Evolutionary conservation across 2,888 invertebrate species (phyloP).

Genomic region (Ellobium chinense): DNA sequence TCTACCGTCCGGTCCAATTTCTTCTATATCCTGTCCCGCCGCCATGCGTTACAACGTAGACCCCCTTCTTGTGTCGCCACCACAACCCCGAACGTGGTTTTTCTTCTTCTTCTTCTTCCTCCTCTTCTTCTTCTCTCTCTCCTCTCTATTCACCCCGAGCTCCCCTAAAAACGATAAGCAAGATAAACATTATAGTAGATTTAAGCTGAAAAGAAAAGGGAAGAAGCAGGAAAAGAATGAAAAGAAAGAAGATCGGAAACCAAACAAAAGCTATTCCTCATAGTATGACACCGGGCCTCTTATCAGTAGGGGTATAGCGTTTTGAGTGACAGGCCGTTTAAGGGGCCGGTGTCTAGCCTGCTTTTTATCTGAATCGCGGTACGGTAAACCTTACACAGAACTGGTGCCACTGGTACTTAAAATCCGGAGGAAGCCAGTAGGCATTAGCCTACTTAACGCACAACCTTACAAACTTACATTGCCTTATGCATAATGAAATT

Average conservation of each 20-base stretch:
- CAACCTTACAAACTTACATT: too few relatives aligned
- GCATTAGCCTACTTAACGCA: too few relatives aligned
- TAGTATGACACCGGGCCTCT: neutral
- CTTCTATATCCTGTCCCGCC: neutral
- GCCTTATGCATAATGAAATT: too few relatives aligned
- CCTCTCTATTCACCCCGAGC: neutral
- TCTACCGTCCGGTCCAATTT: constrained; percentile 1
- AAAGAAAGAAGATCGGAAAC: neutral
- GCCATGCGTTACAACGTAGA: neutral
- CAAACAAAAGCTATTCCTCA: neutral
- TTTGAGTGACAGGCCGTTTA: neutral
- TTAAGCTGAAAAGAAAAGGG: neutral
- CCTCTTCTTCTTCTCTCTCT: neutral
- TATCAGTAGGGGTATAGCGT: neutral
- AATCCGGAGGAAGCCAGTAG: too few relatives aligned
- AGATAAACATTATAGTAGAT: neutral
- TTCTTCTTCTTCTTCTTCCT: neutral
- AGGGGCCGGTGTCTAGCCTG: neutral
- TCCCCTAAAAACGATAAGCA: neutral
- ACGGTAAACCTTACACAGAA: neutral
- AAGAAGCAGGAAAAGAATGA: neutral
- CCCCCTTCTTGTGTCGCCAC: too few relatives aligned
- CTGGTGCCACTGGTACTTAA: too few relatives aligned
- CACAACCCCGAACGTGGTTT: neutral
- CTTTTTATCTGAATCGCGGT: neutral